Conservation (phyloP, 2,797 vertebrate species). For the Xenops minutus region DNA sequence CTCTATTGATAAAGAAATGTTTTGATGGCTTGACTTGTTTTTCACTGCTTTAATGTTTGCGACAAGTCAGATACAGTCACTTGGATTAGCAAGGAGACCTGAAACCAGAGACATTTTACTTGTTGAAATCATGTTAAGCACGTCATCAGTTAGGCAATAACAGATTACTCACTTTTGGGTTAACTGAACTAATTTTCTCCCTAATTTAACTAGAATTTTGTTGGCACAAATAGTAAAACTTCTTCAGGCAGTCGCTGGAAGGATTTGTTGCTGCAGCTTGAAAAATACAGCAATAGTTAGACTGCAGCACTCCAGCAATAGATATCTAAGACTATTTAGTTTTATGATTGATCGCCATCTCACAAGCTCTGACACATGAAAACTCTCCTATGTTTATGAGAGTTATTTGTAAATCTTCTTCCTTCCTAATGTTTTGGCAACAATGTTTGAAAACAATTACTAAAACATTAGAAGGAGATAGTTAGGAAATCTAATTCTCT, state of each 20-base stretch:
- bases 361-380: slow-evolving; percentile 8
- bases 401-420: slow-evolving; percentile 21
- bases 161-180: slow-evolving; percentile 61
- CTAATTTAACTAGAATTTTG: slow-evolving; percentile 62
- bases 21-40: slow-evolving; percentile 48
- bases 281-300: slow-evolving; percentile 4
- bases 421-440: neutral
- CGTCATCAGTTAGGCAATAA: slow-evolving; percentile 47
- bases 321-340: slow-evolving; percentile 25
- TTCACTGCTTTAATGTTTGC: neutral
- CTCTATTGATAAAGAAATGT: slow-evolving; percentile 41
- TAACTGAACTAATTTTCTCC: slow-evolving; percentile 52
- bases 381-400: slow-evolving; percentile 21
- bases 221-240: slow-evolving; percentile 33
- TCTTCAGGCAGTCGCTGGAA: slow-evolving; percentile 33
- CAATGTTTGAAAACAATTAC: neutral
- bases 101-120: slow-evolving; percentile 17
- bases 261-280: slow-evolving; percentile 40
- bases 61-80: neutral
- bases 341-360: slow-evolving; percentile 38
- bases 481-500: neutral
- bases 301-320: neutral
- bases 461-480: neutral
- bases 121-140: slow-evolving; percentile 40
- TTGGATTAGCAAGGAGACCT: slow-evolving; percentile 16